Evolutionary conservation across 2,888 invertebrate species (phyloP).

Genomic region (Hoplodrina ambigua): DNA sequence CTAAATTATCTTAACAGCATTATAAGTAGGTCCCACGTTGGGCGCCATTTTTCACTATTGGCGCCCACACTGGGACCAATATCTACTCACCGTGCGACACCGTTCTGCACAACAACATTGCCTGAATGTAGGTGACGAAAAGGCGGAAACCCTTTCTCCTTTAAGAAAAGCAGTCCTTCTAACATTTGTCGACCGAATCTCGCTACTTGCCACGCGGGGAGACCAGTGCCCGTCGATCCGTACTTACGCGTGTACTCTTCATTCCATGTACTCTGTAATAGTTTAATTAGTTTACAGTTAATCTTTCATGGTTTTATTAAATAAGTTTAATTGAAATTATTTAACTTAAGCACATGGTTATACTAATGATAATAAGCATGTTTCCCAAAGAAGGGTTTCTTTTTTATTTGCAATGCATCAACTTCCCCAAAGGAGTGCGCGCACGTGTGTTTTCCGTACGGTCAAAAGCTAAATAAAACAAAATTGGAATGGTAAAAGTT

Average conservation of each 20-base stretch:
- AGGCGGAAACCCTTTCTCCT: constrained; percentile 96
- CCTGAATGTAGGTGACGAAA: constrained; percentile 97
- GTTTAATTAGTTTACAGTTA: not conserved
- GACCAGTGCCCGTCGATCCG: constrained; percentile 92
- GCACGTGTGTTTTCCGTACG: no score
- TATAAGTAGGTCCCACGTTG: constrained; percentile 19
- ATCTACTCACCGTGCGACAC: constrained; percentile 94
- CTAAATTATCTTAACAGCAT: not conserved
- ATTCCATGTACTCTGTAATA: constrained; percentile 93
- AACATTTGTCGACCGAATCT: constrained; percentile 96
- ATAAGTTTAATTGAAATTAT: not conserved
- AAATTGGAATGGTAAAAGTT: no score
- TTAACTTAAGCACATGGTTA: no score
- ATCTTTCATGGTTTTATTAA: not conserved
- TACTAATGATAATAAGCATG: no score
- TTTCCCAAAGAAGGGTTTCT: no score
- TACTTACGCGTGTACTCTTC: constrained; percentile 95
- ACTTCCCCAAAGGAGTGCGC: no score
- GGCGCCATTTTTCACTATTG: constrained; percentile 29
- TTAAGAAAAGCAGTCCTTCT: constrained; percentile 96
- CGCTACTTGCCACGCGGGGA: constrained; percentile 95
- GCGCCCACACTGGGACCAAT: constrained; percentile 37
- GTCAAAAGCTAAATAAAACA: no score
- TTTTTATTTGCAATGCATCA: no score
- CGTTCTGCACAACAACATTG: constrained; percentile 97